Conservation (phyloP, 2,888 invertebrate species). For the Mechanitis messenoides region DNA sequence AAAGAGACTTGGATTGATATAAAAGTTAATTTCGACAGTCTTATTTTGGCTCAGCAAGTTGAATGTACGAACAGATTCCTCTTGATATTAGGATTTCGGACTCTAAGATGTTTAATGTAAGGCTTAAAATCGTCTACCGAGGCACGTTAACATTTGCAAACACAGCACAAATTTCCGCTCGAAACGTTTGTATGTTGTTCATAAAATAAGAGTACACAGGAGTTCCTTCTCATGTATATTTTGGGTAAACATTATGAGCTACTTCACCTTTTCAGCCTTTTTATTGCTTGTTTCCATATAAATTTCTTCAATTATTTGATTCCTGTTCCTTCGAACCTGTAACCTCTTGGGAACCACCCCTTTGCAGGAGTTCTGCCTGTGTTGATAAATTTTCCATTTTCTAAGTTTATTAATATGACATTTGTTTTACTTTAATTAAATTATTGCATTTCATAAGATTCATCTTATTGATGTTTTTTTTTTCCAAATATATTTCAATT, state of each 20-base stretch:
- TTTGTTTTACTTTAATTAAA: no score
- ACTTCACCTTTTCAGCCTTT: conserved; percentile 46
- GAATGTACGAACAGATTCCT: background rate
- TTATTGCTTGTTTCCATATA: conserved; percentile 14
- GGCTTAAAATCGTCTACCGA: background rate
- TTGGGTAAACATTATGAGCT: conserved; percentile 50
- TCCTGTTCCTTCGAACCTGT: background rate
- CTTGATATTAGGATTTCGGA: background rate
- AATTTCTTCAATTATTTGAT: conserved; percentile 15
- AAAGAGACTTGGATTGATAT: conserved; percentile 1
- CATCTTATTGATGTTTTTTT: no score
- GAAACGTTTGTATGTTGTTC: conserved; percentile 38
- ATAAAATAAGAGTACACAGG: conserved; percentile 39
- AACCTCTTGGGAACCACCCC: no score
- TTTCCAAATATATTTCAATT: no score
- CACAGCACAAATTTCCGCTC: conserved; percentile 37
- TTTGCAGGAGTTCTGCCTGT: no score
- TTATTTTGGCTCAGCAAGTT: conserved; percentile 1
- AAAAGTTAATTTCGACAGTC: conserved; percentile 3
- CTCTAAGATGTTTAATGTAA: background rate
- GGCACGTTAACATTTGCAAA: conserved; percentile 9
- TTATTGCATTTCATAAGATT: no score
- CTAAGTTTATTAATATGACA: no score
- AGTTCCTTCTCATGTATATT: conserved; percentile 41
- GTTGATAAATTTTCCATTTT: no score